A percentile compares a stretch with the other conserved stretches of the same genome.
These are phyloP conservation scores for Puntigrus tetrazona DNA, from an alignment of 2,113 vertebrate species.

Conservation along the genomic window DNA sequence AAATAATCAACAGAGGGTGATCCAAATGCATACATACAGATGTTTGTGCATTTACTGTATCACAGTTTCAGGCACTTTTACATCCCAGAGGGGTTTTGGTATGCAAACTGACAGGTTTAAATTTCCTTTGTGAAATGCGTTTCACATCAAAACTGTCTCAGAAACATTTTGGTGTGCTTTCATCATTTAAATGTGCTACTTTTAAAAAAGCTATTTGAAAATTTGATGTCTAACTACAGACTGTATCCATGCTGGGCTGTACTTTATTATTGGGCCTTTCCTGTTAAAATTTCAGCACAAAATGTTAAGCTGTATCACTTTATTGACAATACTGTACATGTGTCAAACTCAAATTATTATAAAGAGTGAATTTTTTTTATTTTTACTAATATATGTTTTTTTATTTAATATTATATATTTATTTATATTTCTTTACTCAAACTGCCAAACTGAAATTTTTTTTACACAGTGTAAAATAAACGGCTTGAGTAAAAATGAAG, in stretches of 20 bases:
- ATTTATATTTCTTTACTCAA: no score
- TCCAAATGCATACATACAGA: background rate
- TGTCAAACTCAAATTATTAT: background rate
- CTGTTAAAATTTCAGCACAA: background rate
- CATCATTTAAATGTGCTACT: background rate
- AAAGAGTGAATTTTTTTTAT: no score
- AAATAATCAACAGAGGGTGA: constrained; percentile 20
- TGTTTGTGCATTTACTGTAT: background rate
- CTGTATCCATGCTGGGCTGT: no score
- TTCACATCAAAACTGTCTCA: background rate
- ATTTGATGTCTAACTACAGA: background rate
- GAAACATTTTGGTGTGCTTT: background rate
- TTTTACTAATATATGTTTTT: no score
- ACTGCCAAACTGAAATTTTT: no score
- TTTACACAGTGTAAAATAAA: no score
- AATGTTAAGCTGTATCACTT: background rate
- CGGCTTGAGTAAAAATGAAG: background rate
- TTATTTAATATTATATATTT: background rate
- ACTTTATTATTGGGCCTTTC: background rate
- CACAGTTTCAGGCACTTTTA: background rate
- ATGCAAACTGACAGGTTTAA: background rate
- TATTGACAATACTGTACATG: background rate
- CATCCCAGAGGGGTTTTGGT: background rate
- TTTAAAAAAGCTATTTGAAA: background rate
- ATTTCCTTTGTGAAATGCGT: background rate